Percentiles rank a stretch among this genome's conserved stretches.
Evolutionary conservation across 2,113 vertebrate species (phyloP).

Genomic region (Cyanoliseus patagonus): DNA sequence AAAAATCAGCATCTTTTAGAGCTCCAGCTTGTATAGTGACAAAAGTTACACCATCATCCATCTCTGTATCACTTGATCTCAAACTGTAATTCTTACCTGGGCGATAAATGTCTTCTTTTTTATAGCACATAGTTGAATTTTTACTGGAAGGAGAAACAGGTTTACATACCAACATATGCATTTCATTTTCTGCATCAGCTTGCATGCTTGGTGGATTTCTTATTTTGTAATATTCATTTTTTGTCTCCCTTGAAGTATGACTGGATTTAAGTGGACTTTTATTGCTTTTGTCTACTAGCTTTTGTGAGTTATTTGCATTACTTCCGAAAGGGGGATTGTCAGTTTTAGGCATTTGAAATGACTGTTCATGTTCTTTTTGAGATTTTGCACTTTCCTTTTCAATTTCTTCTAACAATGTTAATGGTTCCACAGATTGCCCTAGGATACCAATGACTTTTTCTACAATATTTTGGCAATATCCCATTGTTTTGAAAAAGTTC

Average conservation of each 20-base stretch:
- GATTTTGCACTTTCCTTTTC: constrained; percentile 82
- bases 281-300: constrained; percentile 24
- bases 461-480: constrained; percentile 90
- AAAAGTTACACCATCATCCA: constrained; percentile 16
- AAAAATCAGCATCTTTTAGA: constrained; percentile 74
- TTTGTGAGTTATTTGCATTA: not conserved
- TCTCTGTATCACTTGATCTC: constrained; percentile 38
- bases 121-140: not conserved
- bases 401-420: constrained; percentile 89
- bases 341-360: not conserved
- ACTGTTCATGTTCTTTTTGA: constrained; percentile 53
- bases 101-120: not conserved
- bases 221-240: not conserved
- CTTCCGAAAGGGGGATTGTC: not conserved
- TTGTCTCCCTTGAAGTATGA: constrained; percentile 41
- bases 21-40: not conserved
- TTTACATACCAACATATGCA: constrained; percentile 3
- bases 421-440: constrained; percentile 88
- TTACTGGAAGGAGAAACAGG: constrained; percentile 7
- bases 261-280: constrained; percentile 24
- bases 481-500: constrained; percentile 98
- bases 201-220: not conserved
- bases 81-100: not conserved
- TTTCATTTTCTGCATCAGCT: constrained; percentile 41
- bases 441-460: constrained; percentile 88